Percentiles rank a stretch among this genome's conserved stretches.
These are phyloP conservation scores for Apaloderma vittatum DNA, from an alignment of 2,113 vertebrate species.

Conservation along the genomic window DNA sequence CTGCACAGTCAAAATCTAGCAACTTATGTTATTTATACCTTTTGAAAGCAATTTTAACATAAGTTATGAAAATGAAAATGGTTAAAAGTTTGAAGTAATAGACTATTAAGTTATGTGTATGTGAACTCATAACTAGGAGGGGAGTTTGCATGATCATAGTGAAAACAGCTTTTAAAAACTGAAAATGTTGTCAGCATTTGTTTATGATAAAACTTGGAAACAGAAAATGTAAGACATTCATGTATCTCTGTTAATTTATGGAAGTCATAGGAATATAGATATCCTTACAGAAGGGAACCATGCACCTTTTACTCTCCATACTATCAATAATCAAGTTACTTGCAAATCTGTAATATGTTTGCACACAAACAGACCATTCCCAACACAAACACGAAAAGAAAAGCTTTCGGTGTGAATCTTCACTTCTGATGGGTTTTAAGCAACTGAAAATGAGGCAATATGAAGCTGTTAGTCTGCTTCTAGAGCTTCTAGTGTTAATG, in stretches of 20 bases:
- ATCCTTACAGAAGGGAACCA: conserved; percentile 14
- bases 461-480: conserved; percentile 61
- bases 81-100: neutral
- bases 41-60: conserved; percentile 42
- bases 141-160: conserved; percentile 57
- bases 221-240: conserved; percentile 49
- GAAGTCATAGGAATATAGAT: conserved; percentile 29
- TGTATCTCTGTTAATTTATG: conserved; percentile 29
- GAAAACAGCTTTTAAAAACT: conserved; percentile 51
- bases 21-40: conserved; percentile 25
- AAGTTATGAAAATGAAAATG: neutral
- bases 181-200: conserved; percentile 34
- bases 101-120: neutral
- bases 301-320: neutral
- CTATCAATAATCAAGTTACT: neutral
- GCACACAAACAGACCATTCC: conserved; percentile 7
- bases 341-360: neutral
- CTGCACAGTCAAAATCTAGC: conserved; percentile 59
- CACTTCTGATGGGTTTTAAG: conserved; percentile 56
- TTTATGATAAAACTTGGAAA: conserved; percentile 37
- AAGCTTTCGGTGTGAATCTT: conserved; percentile 22
- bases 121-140: conserved; percentile 40
- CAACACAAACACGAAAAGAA: conserved; percentile 31
- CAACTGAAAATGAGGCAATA: conserved; percentile 62
- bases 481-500: conserved; percentile 36